A percentile compares a stretch with the other conserved stretches of the same genome.
These are phyloP conservation scores for Ispidina picta DNA, from an alignment of 2,797 vertebrate species.

Conservation along the genomic window DNA sequence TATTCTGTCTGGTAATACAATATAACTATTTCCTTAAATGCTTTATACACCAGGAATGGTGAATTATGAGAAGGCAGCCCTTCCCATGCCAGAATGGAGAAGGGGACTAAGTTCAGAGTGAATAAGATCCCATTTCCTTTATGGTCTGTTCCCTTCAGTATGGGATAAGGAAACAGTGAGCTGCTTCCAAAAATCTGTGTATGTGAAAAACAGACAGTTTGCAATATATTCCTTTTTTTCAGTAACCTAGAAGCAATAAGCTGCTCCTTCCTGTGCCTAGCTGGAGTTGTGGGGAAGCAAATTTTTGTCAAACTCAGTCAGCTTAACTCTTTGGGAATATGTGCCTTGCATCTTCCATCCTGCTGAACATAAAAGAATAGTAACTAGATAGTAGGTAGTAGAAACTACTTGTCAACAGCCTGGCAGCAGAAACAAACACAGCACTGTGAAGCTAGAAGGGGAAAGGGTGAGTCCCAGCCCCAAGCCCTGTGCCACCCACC, in stretches of 20 bases:
- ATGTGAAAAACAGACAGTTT: background rate
- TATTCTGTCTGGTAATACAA: background rate
- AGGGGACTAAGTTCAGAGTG: background rate
- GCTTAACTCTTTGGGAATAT: background rate
- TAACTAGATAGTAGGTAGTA: background rate
- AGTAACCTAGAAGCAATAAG: background rate
- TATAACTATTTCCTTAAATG: constrained; percentile 11
- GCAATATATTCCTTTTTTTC: background rate
- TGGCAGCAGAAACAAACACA: background rate
- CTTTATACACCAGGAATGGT: constrained; percentile 7
- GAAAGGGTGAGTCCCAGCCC: constrained; percentile 1
- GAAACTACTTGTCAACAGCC: background rate
- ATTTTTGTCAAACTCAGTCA: background rate
- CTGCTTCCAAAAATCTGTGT: background rate
- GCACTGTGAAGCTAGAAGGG: background rate
- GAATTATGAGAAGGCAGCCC: background rate
- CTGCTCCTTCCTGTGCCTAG: background rate
- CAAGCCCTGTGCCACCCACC: background rate
- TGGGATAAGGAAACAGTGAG: background rate
- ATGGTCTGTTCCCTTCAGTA: background rate
- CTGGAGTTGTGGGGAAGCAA: background rate
- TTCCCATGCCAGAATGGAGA: constrained; percentile 34
- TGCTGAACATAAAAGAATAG: background rate
- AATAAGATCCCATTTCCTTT: constrained; percentile 21
- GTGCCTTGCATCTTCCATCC: background rate